Base-by-base conservation (phyloP, 2,113 vertebrate species). In the Phylloscopus trochiloides region DNA sequence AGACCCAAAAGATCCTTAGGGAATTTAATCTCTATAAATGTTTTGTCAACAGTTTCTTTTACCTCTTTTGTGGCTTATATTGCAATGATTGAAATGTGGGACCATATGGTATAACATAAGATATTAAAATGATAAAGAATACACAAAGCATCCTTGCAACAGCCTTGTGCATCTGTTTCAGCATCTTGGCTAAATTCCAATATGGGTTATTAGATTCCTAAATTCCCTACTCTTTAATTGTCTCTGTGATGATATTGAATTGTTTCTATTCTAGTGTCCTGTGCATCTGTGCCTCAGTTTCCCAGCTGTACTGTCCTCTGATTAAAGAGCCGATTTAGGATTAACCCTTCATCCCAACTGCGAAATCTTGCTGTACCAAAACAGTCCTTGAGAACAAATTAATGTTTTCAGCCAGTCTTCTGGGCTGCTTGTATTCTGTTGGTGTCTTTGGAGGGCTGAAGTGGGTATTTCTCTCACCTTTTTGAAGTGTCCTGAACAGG, bases 41-140 rank as follows among this genome's bases (percentile, higher is more conserved):
- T 90, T 97, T 76, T 83, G 94, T 93, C 67, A 94, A 78, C 59
- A 91, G 88, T 97, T 97, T 97, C 73, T 92, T 96, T 94, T 96
- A 79, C 96, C 96, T 94, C 93, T 96, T 97, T 82, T 96, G 95
- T 91, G 91, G 94, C 84, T 94, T 91, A 75, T 88, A 94, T 95
- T 7, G 12, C 84, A 94, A 91, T 97, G 94, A 96, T 97, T 97
- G 96, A 97, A 97, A 93, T 93, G 89, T 61, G 84, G 71, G 90
- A 91, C 74, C 95, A 96, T 97, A 97, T 97, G 96, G 96, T 90
- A 94, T 84, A 95, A 90, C 95, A 93, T 89, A 96, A 97, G 94
- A 96, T 96, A 97, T 97, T 96, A 97, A 96, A 97, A 97, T 96
- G 81, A 96, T 93, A 96, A 94, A 92, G 96, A 97, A 97, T 96